These are phyloP conservation scores for Erebia palarica DNA, from an alignment of 2,888 invertebrate species.

Conservation along the genomic window DNA sequence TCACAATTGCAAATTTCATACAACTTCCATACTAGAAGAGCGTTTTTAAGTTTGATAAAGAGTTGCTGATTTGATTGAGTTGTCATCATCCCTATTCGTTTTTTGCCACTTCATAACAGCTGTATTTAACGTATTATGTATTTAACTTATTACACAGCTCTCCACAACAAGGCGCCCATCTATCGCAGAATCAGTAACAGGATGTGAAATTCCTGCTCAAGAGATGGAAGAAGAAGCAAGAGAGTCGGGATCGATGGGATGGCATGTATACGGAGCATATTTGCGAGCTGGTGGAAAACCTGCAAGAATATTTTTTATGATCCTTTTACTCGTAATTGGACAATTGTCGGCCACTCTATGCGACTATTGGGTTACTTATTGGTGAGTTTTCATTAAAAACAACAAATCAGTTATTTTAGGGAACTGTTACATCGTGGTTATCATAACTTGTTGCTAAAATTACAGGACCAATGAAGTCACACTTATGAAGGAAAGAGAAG, in stretches of 20 bases:
- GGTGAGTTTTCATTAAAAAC: slow-evolving; percentile 69
- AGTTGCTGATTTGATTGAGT: too few relatives aligned
- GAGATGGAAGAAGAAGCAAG: slow-evolving; percentile 84
- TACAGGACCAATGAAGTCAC: slow-evolving; percentile 77
- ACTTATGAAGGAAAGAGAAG: slow-evolving; percentile 65
- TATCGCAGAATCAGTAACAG: slow-evolving; percentile 70
- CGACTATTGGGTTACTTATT: slow-evolving; percentile 90
- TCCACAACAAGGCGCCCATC: slow-evolving; percentile 75
- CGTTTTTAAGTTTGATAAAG: too few relatives aligned
- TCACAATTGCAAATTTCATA: too few relatives aligned
- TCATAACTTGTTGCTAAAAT: slow-evolving; percentile 21
- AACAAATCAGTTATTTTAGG: background rate
- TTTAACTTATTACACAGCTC: slow-evolving; percentile 57
- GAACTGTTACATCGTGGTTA: background rate
- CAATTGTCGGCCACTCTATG: slow-evolving; percentile 86
- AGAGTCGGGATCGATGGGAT: slow-evolving; percentile 85
- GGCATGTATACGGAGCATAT: slow-evolving; percentile 85
- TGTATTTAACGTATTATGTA: background rate
- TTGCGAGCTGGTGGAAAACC: slow-evolving; percentile 82
- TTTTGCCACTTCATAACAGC: background rate
- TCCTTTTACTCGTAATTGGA: slow-evolving; percentile 82
- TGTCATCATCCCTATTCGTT: too few relatives aligned
- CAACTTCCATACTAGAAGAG: too few relatives aligned
- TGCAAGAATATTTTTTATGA: slow-evolving; percentile 75
- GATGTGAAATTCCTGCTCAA: slow-evolving; percentile 70